Percentiles rank a stretch among this genome's conserved stretches.
These are phyloP conservation scores for Willowsia nigromaculata DNA, from an alignment of 2,888 invertebrate genomes.

Conservation along the genomic window DNA sequence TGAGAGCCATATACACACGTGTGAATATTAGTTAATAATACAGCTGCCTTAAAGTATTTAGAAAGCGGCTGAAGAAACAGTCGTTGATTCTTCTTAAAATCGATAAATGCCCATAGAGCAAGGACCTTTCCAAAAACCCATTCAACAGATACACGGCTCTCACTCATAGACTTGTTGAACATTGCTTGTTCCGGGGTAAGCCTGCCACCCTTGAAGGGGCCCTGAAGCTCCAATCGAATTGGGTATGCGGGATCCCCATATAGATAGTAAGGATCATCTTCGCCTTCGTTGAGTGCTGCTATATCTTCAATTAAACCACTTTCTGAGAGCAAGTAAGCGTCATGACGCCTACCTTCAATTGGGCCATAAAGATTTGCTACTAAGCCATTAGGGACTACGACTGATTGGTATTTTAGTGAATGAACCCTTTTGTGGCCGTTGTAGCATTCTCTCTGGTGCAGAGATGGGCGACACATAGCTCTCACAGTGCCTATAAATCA, in stretches of 20 bases:
- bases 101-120: constrained; percentile 62
- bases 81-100: constrained; percentile 73
- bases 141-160: constrained; percentile 57
- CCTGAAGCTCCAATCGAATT: background rate
- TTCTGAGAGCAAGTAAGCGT: constrained; percentile 2
- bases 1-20: constrained; percentile 71
- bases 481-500: constrained; percentile 20
- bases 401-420: constrained; percentile 29
- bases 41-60: constrained; percentile 69
- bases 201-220: constrained; percentile 7
- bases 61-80: constrained; percentile 73
- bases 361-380: constrained; percentile 17
- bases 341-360: constrained; percentile 43
- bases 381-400: constrained; percentile 21
- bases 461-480: background rate
- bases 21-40: constrained; percentile 73
- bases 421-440: constrained; percentile 45
- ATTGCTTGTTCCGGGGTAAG: background rate
- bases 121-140: constrained; percentile 70
- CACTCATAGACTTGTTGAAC: constrained; percentile 72
- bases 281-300: background rate
- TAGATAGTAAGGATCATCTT: background rate
- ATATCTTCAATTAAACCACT: background rate
- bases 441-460: constrained; percentile 11
- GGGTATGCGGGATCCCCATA: constrained; percentile 57